Percentiles rank a stretch among this genome's conserved stretches.
Conservation (phyloP, 2,113 vertebrate genomes). For the Falco punctatus region DNA sequence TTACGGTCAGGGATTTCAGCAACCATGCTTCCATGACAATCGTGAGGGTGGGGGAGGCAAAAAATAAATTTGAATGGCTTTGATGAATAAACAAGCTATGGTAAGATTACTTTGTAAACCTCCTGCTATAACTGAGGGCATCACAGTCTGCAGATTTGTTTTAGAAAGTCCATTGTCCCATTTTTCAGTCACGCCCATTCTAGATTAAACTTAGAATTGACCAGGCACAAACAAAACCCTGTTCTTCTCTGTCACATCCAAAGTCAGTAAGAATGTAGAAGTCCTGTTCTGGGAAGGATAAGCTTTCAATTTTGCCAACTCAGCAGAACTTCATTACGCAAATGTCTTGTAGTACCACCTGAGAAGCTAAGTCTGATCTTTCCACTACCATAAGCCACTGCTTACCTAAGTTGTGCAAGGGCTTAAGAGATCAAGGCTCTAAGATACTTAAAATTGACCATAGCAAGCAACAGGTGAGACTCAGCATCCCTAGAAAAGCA, state of each 20-base stretch:
- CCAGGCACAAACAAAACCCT: background rate
- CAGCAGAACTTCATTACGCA: background rate
- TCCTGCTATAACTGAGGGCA: background rate
- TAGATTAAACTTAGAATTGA: background rate
- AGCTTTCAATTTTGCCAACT: background rate
- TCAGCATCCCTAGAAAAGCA: background rate
- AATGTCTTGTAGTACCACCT: background rate
- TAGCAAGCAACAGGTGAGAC: background rate
- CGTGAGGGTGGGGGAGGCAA: background rate
- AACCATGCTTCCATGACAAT: background rate
- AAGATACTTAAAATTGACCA: background rate
- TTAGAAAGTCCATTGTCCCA: background rate
- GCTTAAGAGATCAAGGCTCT: background rate
- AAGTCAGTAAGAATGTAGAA: background rate
- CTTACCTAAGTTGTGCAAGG: background rate
- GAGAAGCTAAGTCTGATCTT: background rate
- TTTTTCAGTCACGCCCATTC: background rate
- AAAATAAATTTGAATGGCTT: background rate
- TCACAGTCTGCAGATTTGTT: background rate
- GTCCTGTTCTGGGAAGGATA: background rate
- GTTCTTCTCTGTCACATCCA: background rate
- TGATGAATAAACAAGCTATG: background rate
- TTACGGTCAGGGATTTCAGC: background rate
- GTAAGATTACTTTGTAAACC: background rate
- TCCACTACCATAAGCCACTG: background rate